phyloP scores from a whole-genome alignment of 2,797 vertebrate species.

The Acrossocheilus fasciatus region DNA sequence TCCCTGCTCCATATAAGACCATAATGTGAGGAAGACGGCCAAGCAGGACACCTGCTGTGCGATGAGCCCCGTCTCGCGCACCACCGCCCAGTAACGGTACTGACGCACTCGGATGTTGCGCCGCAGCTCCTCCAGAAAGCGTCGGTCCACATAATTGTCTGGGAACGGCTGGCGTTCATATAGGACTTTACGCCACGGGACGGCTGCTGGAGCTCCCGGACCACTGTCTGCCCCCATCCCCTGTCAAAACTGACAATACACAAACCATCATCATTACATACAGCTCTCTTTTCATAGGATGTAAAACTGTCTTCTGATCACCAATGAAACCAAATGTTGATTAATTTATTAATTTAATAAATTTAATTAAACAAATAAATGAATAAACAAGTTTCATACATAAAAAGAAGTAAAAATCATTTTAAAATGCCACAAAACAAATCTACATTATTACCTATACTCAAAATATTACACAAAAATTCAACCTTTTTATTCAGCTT shows the following conservation, averaged over 20 bases:
- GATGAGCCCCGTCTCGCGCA: constrained; percentile 90
- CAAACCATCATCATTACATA: neutral
- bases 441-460: too few species aligned
- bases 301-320: neutral
- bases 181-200: constrained; percentile 92
- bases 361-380: too few species aligned
- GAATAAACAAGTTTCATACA: too few species aligned
- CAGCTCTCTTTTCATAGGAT: neutral
- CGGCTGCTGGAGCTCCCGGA: constrained; percentile 60
- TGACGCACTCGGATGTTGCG: constrained; percentile 89
- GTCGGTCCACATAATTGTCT: constrained; percentile 94
- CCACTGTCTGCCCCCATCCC: constrained; percentile 80
- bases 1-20: constrained; percentile 95
- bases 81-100: constrained; percentile 90
- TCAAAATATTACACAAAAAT: neutral
- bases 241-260: constrained; percentile 54
- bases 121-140: constrained; percentile 92
- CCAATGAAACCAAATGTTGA: neutral
- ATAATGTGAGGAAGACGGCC: constrained; percentile 90
- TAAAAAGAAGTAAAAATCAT: neutral
- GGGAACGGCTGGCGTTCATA: constrained; percentile 92
- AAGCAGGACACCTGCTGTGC: constrained; percentile 96
- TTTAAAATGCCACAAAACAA: neutral
- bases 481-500: neutral
- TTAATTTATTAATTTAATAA: too few species aligned